Percentiles rank a stretch among this genome's conserved stretches.
These are phyloP conservation scores for Drosophila recens DNA, from an alignment of 2,888 invertebrate species.

Conservation along the genomic window DNA sequence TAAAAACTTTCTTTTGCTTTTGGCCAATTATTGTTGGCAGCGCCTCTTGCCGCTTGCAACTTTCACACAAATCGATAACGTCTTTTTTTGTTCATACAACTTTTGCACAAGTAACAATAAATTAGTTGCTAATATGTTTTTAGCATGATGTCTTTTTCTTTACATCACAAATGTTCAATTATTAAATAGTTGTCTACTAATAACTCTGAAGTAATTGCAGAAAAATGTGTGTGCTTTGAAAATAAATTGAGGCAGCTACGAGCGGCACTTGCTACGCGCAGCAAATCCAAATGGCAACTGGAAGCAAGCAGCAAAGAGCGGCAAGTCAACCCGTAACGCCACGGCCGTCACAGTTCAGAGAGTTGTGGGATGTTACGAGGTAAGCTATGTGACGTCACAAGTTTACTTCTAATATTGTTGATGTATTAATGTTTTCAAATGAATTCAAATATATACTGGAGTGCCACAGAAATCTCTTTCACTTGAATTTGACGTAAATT, in stretches of 20 bases:
- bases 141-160: conserved; percentile 1
- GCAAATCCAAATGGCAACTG: conserved; percentile 68
- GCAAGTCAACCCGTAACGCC: conserved; percentile 27
- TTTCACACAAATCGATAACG: conserved; percentile 76
- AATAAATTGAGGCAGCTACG: conserved; percentile 30
- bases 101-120: conserved; percentile 9
- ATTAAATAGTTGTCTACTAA: conserved; percentile 13
- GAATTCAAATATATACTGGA: neutral
- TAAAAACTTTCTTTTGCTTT: conserved; percentile 65
- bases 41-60: conserved; percentile 42
- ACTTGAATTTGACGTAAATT: too few relatives aligned
- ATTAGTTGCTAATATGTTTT: conserved; percentile 16
- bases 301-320: conserved; percentile 49
- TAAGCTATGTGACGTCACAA: conserved; percentile 38
- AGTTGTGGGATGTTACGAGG: conserved; percentile 24
- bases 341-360: conserved; percentile 31
- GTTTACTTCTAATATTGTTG: neutral
- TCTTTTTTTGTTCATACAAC: conserved; percentile 21
- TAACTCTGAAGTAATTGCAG: conserved; percentile 22
- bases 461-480: too few relatives aligned
- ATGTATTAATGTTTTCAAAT: neutral
- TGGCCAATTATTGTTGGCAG: conserved; percentile 45
- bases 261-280: conserved; percentile 68
- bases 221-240: conserved; percentile 12
- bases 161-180: conserved; percentile 14